Evolutionary conservation across 2,113 vertebrate genomes (phyloP), one percentile per base, ranked within the genome.

Genomic region (Strix uralensis): DNA sequence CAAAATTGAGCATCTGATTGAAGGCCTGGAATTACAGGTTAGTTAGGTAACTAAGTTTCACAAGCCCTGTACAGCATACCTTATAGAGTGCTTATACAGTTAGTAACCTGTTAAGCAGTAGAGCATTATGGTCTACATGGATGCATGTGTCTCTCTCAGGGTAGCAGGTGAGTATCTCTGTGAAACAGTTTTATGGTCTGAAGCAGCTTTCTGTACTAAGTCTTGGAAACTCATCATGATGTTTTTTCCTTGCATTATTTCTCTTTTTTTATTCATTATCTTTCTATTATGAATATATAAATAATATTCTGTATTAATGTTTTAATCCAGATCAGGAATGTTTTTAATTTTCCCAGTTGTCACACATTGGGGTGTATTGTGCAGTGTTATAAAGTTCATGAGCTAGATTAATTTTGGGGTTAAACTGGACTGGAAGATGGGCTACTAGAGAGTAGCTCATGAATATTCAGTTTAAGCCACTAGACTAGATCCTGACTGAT

Each of bases 131-230:
- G 20, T 63, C 22, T 66, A 42, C 7, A 21, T 8, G 27, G n/a
- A 34, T 2, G 7, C 8, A 27, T 26, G 13, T 1, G 0, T 38
- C 15, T 66, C 15, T 66, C 40, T 21, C 15, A 66, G 13, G 4
- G 9, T 6, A 62, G 55, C 9, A 80, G 21, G 25, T 26, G 2
- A 93, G 8, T 65, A 44, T 61, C 7, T 70, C 18, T 7, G 1
- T 47, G 40, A 70, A 77, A 73, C 1, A 17, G 2, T 55, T 69
- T 52, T 66, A 29, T 6, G 30, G 2, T 46, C 59, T 58, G 36
- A 87, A 90, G 21, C 7, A 75, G 11, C 2, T 62, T 90, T 75
- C 42, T 79, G 6, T 46, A 36, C 12, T 54, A 52, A 15, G 20
- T 49, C 11, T 79, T 79, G 25, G 42, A 71, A 94, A 90, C 62